Evolutionary conservation across 2,113 vertebrate species (phyloP).

Genomic region (Catharus bicknelli): DNA sequence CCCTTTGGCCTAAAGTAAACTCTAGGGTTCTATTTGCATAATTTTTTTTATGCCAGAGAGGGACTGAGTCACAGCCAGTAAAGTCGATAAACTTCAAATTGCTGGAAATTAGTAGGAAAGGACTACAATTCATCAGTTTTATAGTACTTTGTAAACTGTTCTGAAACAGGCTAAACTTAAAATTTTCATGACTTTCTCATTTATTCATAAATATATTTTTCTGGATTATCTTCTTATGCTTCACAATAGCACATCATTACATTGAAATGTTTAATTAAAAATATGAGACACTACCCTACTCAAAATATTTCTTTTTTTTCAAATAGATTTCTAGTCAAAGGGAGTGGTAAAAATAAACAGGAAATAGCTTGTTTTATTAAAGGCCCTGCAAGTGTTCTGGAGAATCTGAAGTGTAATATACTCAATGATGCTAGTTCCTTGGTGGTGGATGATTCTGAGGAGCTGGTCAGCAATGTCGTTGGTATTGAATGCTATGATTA

Average conservation of each 20-base stretch:
- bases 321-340: conserved; percentile 67
- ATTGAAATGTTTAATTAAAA: background rate
- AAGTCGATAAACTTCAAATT: background rate
- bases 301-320: background rate
- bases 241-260: background rate
- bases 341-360: background rate
- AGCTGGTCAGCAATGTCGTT: conserved; percentile 85
- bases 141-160: background rate
- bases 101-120: background rate
- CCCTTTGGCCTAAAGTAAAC: background rate
- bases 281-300: background rate
- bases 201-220: background rate
- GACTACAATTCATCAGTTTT: background rate
- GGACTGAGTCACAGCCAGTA: background rate
- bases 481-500: conserved; percentile 56
- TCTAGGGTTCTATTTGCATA: background rate
- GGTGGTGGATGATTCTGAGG: conserved; percentile 80
- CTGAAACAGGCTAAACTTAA: background rate
- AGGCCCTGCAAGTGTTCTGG: conserved; percentile 60
- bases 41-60: background rate
- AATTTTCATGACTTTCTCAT: background rate
- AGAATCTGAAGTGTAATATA: conserved; percentile 70
- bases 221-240: background rate
- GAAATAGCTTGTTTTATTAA: conserved; percentile 75
- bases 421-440: conserved; percentile 74